Conservation (phyloP, 2,113 vertebrate genomes). For the Mixornis gularis region DNA sequence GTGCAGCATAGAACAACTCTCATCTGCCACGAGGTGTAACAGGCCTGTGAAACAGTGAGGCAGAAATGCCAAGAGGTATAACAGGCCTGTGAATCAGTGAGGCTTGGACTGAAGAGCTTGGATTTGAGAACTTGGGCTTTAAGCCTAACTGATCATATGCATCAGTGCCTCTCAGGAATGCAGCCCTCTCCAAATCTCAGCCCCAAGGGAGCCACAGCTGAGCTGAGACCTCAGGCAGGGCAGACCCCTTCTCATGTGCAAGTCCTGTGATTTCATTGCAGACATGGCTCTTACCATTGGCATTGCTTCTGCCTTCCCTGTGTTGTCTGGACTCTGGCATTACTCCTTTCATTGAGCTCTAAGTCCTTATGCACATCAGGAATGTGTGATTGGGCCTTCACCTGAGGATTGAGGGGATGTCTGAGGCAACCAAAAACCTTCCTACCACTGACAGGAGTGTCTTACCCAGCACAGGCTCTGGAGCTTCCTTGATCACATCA, state of each 20-base stretch:
- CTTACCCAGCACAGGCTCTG: neutral
- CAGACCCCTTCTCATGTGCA: neutral
- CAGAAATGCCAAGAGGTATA: neutral
- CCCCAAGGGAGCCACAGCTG: neutral
- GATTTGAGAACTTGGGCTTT: neutral
- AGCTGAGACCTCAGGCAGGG: neutral
- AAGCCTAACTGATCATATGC: neutral
- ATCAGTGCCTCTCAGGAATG: constrained; percentile 17
- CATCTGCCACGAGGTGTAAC: neutral
- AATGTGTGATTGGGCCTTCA: neutral
- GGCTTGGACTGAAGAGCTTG: neutral
- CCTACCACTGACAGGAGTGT: neutral
- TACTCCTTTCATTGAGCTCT: neutral
- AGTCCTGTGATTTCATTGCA: neutral
- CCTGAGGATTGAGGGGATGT: neutral
- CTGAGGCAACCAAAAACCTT: neutral
- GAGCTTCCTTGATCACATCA: neutral
- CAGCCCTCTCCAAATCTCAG: neutral
- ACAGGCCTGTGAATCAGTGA: neutral
- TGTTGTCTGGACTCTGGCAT: neutral
- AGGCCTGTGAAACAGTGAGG: neutral
- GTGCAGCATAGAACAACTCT: neutral
- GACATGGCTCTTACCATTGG: neutral
- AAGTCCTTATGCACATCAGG: neutral
- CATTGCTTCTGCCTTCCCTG: neutral